phyloP scores from a whole-genome alignment of 2,797 vertebrate genomes.

The Gila robusta region DNA sequence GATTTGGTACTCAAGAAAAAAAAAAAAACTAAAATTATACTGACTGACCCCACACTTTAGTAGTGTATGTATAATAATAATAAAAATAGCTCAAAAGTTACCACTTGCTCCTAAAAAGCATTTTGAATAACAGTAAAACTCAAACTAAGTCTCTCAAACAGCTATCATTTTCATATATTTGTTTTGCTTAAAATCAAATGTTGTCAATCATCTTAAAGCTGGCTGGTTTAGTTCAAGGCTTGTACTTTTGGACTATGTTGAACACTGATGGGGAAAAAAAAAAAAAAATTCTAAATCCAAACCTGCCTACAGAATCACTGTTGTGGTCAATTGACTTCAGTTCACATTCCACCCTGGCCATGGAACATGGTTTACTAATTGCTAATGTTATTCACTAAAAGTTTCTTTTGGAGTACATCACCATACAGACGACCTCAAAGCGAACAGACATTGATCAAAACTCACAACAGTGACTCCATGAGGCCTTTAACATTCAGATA shows the following conservation, averaged over 20 bases:
- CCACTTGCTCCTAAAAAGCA: neutral
- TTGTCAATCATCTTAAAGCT: neutral
- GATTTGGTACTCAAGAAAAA: neutral
- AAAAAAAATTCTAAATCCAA: neutral
- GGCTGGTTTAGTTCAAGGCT: neutral
- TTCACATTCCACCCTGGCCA: neutral
- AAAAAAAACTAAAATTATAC: neutral
- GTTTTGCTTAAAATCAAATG: neutral
- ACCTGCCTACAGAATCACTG: neutral
- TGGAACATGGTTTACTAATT: neutral
- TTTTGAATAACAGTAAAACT: neutral
- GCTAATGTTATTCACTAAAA: neutral
- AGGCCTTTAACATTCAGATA: constrained; percentile 22
- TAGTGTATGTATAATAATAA: neutral
- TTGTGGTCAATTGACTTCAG: neutral
- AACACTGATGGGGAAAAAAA: neutral
- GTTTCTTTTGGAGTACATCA: neutral
- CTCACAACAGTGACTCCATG: neutral
- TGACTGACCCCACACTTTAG: neutral
- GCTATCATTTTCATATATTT: neutral
- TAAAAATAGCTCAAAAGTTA: neutral
- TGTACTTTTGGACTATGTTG: neutral
- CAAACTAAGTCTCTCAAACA: neutral
- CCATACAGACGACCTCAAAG: neutral
- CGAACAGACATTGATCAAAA: neutral